These are phyloP conservation scores for Sylvietta virens DNA, from an alignment of 2,113 vertebrate genomes.

Conservation along the genomic window DNA sequence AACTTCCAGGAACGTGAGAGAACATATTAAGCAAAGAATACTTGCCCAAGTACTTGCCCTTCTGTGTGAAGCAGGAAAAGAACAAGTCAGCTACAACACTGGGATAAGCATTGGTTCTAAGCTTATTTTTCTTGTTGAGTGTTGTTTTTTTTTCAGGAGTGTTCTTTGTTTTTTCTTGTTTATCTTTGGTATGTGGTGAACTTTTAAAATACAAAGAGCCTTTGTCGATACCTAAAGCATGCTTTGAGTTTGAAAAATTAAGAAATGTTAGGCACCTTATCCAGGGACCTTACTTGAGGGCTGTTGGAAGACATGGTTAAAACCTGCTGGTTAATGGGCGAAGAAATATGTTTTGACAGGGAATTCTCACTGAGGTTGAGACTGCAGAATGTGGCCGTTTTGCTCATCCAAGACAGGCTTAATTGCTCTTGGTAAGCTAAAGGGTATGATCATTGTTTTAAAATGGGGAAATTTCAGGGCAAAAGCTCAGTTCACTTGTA, in stretches of 20 bases:
- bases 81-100: neutral
- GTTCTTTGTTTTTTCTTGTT: neutral
- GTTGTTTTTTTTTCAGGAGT: neutral
- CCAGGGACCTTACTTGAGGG: neutral
- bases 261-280: neutral
- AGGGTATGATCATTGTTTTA: neutral
- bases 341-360: neutral
- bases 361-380: neutral
- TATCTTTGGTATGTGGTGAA: neutral
- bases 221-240: neutral
- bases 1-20: neutral
- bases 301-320: neutral
- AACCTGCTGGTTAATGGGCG: neutral
- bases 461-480: neutral
- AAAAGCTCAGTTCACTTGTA: fast-evolving
- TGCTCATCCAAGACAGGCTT: neutral
- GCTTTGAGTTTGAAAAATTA: neutral
- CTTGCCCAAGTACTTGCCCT: neutral
- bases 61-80: neutral
- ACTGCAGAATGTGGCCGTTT: neutral
- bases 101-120: neutral
- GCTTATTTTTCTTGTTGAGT: neutral
- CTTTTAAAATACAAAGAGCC: neutral
- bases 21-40: neutral
- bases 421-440: neutral